phyloP scores from a whole-genome alignment of 1,140 invertebrate genomes.

The Bombus huntii region DNA sequence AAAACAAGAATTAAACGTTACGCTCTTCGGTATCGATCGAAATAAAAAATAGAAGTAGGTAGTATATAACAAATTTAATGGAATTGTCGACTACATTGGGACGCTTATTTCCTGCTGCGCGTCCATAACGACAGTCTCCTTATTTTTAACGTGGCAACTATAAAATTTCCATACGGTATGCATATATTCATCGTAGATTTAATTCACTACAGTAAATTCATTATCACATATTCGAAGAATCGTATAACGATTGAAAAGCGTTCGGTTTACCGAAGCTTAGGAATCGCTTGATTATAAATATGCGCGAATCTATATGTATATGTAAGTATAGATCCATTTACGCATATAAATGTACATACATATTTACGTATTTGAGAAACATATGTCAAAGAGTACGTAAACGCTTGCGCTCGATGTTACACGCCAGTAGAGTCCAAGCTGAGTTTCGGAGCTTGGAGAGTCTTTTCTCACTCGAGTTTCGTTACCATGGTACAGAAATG shows the following conservation, averaged over 20 bases:
- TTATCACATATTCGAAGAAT: neutral
- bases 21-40: slow-evolving; percentile 25
- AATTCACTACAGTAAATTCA: neutral
- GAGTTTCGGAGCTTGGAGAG: neutral
- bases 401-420: slow-evolving; percentile 41
- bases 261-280: neutral
- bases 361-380: slow-evolving; percentile 3
- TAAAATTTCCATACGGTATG: neutral
- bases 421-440: neutral
- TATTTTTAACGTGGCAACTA: neutral
- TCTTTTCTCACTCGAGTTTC: neutral
- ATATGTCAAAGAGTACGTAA: neutral
- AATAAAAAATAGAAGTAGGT: slow-evolving; percentile 10
- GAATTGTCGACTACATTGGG: neutral
- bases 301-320: neutral
- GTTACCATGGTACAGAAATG: neutral
- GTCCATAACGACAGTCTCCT: neutral
- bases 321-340: neutral
- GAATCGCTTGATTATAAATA: slow-evolving; percentile 10
- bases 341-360: neutral
- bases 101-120: neutral
- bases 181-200: neutral
- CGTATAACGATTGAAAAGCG: neutral
- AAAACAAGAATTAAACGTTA: neutral
- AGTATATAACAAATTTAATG: slow-evolving; percentile 1